These are phyloP conservation scores for Agonum fuliginosum DNA, from an alignment of 2,888 invertebrate genomes.

Conservation along the genomic window DNA sequence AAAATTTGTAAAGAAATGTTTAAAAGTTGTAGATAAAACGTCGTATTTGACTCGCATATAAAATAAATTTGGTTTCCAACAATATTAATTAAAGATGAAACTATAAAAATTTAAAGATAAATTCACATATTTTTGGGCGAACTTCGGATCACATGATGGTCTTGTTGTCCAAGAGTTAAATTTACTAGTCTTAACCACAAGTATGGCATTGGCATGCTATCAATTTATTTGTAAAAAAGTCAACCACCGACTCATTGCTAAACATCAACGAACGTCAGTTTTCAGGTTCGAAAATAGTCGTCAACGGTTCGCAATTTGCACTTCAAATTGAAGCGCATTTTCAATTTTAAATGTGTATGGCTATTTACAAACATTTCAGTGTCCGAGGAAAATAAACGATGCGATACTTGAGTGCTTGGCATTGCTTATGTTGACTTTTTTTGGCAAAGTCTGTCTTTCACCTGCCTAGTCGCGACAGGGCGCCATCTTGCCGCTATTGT, in stretches of 20 bases:
- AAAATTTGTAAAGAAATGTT: no score
- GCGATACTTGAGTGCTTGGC: slow-evolving; percentile 31
- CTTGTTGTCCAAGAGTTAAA: slow-evolving; percentile 1
- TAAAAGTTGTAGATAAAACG: no score
- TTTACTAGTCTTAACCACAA: not conserved
- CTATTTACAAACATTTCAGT: slow-evolving; percentile 37
- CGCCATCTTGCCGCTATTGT: slow-evolving; percentile 21
- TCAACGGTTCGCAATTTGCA: not conserved
- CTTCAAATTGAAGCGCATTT: slow-evolving; percentile 31
- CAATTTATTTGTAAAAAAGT: not conserved
- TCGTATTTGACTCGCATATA: no score
- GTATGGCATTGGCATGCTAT: slow-evolving; percentile 19
- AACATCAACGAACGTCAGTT: not conserved
- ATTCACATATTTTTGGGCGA: no score
- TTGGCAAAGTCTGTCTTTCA: slow-evolving; percentile 14
- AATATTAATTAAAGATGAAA: no score
- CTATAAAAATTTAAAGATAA: no score
- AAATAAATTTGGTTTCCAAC: no score
- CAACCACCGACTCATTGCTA: no score
- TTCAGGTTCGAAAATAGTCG: not conserved
- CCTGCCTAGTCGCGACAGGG: slow-evolving; percentile 15
- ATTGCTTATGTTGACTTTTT: slow-evolving; percentile 1
- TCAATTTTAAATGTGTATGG: not conserved
- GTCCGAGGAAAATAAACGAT: slow-evolving; percentile 30
- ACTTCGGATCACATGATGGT: slow-evolving; percentile 5